Evolutionary conservation across 2,888 invertebrate species (phyloP).

Genomic region (Drosophila subquinaria): DNA sequence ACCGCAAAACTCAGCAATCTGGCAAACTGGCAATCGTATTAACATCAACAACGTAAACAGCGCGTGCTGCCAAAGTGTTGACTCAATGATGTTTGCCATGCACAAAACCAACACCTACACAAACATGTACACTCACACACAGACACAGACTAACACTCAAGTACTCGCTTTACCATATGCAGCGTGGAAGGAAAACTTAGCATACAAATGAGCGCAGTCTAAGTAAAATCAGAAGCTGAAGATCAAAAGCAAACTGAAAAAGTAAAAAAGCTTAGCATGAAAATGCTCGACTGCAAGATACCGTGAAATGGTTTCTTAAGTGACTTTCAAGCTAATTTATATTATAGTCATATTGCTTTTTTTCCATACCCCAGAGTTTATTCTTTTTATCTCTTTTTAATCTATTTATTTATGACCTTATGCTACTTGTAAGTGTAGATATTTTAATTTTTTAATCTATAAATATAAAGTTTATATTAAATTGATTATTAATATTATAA

Average conservation of each 20-base stretch:
- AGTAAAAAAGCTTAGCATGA: constrained; percentile 11
- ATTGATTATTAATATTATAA: no score
- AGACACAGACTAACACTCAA: not conserved
- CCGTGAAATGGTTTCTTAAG: not conserved
- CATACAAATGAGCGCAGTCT: constrained; percentile 64
- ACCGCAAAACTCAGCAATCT: constrained; percentile 21
- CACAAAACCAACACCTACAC: constrained; percentile 7
- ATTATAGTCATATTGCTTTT: no score
- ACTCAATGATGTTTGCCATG: constrained; percentile 27
- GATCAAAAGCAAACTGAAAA: constrained; percentile 62
- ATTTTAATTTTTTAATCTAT: no score
- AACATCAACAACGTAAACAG: constrained; percentile 57
- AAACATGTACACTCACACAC: not conserved
- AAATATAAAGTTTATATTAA: no score
- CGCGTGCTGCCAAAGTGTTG: constrained; percentile 47
- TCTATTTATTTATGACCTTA: no score
- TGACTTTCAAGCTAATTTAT: no score
- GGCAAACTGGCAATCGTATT: constrained; percentile 56
- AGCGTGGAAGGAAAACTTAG: constrained; percentile 40
- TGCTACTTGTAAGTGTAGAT: no score
- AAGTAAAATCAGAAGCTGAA: constrained; percentile 55
- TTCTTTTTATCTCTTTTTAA: no score
- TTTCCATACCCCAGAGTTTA: no score
- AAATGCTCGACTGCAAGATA: not conserved
- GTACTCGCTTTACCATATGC: constrained; percentile 9